Evolutionary conservation across 2,797 vertebrate species (phyloP), one percentile per base, ranked within the genome.

Genomic region (Ptychobarbus kaznakovi): DNA sequence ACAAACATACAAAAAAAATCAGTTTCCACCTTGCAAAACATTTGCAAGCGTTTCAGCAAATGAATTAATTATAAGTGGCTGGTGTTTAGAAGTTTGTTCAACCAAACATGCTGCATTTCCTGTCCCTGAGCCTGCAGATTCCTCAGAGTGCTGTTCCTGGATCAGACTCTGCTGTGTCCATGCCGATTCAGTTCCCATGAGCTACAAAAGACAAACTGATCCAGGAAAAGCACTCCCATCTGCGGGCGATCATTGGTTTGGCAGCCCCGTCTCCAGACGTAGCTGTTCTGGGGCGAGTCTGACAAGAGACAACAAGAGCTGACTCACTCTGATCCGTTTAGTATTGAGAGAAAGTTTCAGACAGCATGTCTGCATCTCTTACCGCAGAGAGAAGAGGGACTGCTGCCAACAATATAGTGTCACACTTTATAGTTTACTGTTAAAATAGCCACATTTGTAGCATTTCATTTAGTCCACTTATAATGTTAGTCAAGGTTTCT

Each of bases 261-360:
- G 82, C 82, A 84, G 82, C 25, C 16, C 16, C 1, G 25, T 78
- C 75, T 78, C 82, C 32, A 40, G 49, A 78, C 73, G 25, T 49
- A 68, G 53, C 63, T 86, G 72, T 49, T 44, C 40, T 68, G 49
- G 49, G 63, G 22, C 4, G 49, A 68, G 38, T 28, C 63, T 78
- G 82, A 78, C 63, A 69, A 49, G 20, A 53, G 61, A 83, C 81
- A 61, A 82, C 73, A 83, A 77, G 72, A 77, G 73, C 73, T 75
- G 32, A 76, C 61, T 83, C 73, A 46, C 42, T 76, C 58, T 15
- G 73, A 83, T 68, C 73, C 32, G 40, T 76, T 74, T 83, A 51
- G 61, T 46, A 63, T 44, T 20, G 56, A 83, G 42, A 73, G 82
- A 35, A 83, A 35, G 72, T 66, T 76, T 40, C 22, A 53, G 40